Percentiles rank a stretch among this genome's conserved stretches.
Evolutionary conservation across 2,888 invertebrate species (phyloP).

Genomic region (Drosophila melanocephala): DNA sequence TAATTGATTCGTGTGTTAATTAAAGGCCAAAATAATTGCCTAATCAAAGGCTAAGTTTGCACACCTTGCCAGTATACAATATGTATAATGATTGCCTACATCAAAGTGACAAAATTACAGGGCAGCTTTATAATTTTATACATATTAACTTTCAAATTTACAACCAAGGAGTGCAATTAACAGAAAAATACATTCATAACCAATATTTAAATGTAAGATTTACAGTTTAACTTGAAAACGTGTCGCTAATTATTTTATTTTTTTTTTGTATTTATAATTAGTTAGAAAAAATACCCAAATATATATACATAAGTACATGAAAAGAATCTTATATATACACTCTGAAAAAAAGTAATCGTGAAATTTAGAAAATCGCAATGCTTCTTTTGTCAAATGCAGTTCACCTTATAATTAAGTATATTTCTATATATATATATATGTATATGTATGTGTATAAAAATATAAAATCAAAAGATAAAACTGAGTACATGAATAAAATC

Average conservation of each 20-base stretch:
- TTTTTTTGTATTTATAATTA: slow-evolving; percentile 23
- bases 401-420: background rate
- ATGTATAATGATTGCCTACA: background rate
- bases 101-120: slow-evolving; percentile 24
- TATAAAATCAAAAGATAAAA: background rate
- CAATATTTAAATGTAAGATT: slow-evolving; percentile 5
- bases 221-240: slow-evolving; percentile 8
- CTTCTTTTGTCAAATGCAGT: too few relatives aligned
- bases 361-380: background rate
- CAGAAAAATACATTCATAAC: slow-evolving; percentile 8
- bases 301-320: background rate
- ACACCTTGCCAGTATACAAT: background rate
- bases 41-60: background rate
- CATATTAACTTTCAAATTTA: background rate
- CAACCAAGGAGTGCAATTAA: slow-evolving; percentile 20
- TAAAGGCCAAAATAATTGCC: background rate
- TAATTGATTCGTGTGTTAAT: slow-evolving; percentile 19
- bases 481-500: background rate
- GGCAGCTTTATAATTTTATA: background rate
- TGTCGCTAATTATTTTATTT: slow-evolving; percentile 14
- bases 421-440: background rate
- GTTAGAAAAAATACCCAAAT: background rate
- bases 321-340: background rate
- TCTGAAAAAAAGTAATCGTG: background rate
- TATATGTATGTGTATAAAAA: background rate